Percentiles rank a stretch among this genome's conserved stretches.
These are phyloP conservation scores for Eumaeus atala DNA, from an alignment of 1,140 invertebrate genomes.

Conservation along the genomic window DNA sequence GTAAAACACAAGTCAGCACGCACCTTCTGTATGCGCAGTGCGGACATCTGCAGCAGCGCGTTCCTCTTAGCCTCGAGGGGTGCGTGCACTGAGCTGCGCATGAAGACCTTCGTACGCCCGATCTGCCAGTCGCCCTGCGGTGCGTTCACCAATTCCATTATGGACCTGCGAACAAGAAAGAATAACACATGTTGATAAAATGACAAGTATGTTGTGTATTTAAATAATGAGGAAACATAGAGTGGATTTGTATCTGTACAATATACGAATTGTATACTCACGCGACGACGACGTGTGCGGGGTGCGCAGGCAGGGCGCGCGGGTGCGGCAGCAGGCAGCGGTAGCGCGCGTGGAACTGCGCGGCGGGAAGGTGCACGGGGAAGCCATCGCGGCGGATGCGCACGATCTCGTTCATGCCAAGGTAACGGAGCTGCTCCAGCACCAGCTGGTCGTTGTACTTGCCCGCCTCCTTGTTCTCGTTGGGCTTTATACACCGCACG, in stretches of 20 bases:
- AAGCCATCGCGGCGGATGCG: slow-evolving; percentile 94
- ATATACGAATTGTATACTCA: too few species aligned
- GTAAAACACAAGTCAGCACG: slow-evolving; percentile 10
- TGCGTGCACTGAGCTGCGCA: slow-evolving; percentile 89
- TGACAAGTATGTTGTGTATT: too few species aligned
- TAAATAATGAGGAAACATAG: too few species aligned
- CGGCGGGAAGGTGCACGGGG: slow-evolving; percentile 89
- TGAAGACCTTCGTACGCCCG: slow-evolving; percentile 92
- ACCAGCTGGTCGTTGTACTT: slow-evolving; percentile 90
- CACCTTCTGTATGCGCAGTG: slow-evolving; percentile 86
- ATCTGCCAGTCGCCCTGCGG: slow-evolving; percentile 86
- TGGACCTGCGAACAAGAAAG: slow-evolving; percentile 39
- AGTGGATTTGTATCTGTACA: too few species aligned
- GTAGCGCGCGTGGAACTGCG: slow-evolving; percentile 87
- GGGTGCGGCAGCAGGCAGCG: slow-evolving; percentile 77
- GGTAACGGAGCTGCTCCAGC: slow-evolving; percentile 91
- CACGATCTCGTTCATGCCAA: slow-evolving; percentile 97
- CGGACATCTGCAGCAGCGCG: slow-evolving; percentile 80
- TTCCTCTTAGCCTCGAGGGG: slow-evolving; percentile 86
- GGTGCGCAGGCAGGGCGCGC: slow-evolving; percentile 60
- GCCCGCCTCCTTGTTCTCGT: slow-evolving; percentile 89
- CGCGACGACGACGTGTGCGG: slow-evolving; percentile 59
- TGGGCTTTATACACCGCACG: slow-evolving; percentile 96
- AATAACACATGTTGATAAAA: too few species aligned
- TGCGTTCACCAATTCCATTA: slow-evolving; percentile 54